phyloP scores from a whole-genome alignment of 1,140 invertebrate genomes.

The Drosophila orosa region DNA sequence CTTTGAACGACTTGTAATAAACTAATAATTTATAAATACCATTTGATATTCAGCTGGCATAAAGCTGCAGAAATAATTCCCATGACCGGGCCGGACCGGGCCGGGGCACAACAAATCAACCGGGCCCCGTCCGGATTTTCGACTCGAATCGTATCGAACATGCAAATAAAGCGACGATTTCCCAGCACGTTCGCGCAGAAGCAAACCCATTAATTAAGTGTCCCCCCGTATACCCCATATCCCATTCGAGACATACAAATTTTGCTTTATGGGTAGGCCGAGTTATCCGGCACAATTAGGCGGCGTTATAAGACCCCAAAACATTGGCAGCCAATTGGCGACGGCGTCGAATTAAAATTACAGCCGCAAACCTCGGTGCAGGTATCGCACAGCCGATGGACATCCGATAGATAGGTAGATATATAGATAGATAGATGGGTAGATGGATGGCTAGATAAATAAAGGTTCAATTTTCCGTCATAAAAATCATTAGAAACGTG shows the following conservation, averaged over 20 bases:
- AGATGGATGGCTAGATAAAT: constrained; percentile 62
- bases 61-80: constrained; percentile 75
- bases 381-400: constrained; percentile 19
- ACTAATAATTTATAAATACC: constrained; percentile 74
- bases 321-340: constrained; percentile 52
- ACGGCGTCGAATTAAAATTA: constrained; percentile 70
- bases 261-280: constrained; percentile 53
- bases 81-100: constrained; percentile 51
- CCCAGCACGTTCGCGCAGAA: constrained; percentile 69
- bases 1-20: constrained; percentile 70
- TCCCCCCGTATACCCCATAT: constrained; percentile 19
- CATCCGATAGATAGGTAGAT: constrained; percentile 32
- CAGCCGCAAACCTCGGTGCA: constrained; percentile 43
- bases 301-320: constrained; percentile 57
- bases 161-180: constrained; percentile 70
- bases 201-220: constrained; percentile 72
- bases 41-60: constrained; percentile 73
- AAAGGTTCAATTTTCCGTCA: constrained; percentile 78
- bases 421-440: constrained; percentile 28
- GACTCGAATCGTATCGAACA: constrained; percentile 42
- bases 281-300: constrained; percentile 62
- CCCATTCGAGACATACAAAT: constrained; percentile 40
- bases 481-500: constrained; percentile 79
- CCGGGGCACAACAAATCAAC: constrained; percentile 58
- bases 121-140: constrained; percentile 30